Base-by-base conservation (phyloP, 2,113 vertebrate species). In the Urocitellus parryii region DNA sequence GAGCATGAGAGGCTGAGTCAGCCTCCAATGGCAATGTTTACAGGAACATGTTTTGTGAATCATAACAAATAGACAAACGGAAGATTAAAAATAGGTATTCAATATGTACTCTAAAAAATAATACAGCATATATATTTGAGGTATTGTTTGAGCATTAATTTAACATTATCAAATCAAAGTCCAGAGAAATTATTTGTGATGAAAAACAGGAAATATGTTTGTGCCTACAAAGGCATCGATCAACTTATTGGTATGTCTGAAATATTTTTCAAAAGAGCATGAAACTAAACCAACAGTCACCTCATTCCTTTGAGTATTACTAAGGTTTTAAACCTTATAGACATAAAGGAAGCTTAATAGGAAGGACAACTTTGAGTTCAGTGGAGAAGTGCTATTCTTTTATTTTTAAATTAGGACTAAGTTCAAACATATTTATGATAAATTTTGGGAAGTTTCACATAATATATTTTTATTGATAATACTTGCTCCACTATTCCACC, bases 351-450 rank as follows among this genome's bases (percentile, higher is more conserved):
- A 87, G 78, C 29, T 68, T 27, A 78, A 87, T 9, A 56, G 22
- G 6, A 96, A 94, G 48, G 34, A 91, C 17, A 85, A 80, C 48
- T 92, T 76, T 58, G 86, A 82, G 22, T 67, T 95, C 73, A 61
- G 13, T 53, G 4, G 70, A 58, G 13, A 84, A 90, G 12, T 51
- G 58, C 37, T 87, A 73, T 53, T 93, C 82, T 32, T 63, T 96
- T 83, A 91, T 92, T 86, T 97, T 91, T 65, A 94, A 88, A 74
- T 77, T 17, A 29, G 58, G 48, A 42, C 34, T 70, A 48, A 96
- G 34, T 90, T 82, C 80, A 82, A 95, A 84, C 5, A 87, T 11
- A 88, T 74, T 89, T 67, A 79, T 48, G 90, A 11, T 45, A 74
- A 92, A 22, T 10, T n/a, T 63, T 87, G 63, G 37, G 42, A 80